These are phyloP conservation scores for Gallinago solitaria DNA, from an alignment of 2,797 vertebrate species.

Conservation along the genomic window DNA sequence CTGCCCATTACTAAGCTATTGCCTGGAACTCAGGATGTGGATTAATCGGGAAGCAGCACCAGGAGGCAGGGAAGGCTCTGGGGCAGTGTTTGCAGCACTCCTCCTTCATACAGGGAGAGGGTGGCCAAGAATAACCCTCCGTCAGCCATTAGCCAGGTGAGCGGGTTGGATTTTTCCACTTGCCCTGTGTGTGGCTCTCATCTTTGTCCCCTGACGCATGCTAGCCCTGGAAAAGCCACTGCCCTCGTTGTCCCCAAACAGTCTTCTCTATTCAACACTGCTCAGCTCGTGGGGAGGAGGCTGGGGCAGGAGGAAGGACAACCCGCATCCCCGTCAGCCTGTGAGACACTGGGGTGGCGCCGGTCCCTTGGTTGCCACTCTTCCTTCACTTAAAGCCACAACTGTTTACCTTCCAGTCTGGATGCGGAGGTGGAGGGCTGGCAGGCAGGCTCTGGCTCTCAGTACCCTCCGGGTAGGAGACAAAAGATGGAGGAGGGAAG, in stretches of 20 bases:
- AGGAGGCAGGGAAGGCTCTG: not conserved
- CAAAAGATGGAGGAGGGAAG: constrained; percentile 5
- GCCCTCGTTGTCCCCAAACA: not conserved
- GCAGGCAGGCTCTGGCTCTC: not conserved
- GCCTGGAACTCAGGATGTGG: not conserved
- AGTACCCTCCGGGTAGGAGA: not conserved
- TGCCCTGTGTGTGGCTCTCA: not conserved
- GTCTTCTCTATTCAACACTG: not conserved
- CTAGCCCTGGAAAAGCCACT: not conserved
- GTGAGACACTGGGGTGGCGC: fast-evolving
- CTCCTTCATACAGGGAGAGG: not conserved
- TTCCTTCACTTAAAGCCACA: not conserved
- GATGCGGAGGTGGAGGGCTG: not conserved
- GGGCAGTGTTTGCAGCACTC: constrained; percentile 20
- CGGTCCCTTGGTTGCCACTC: not conserved
- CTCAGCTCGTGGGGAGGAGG: not conserved
- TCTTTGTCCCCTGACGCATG: not conserved
- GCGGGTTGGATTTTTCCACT: constrained; percentile 58
- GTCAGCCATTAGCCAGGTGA: not conserved
- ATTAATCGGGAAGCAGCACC: not conserved
- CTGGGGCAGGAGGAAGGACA: not conserved
- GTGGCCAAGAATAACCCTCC: constrained; percentile 38
- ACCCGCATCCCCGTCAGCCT: not conserved
- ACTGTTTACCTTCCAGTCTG: not conserved
- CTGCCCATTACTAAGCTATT: not conserved